These are phyloP conservation scores for Colinus virginianus DNA, from an alignment of 2,113 vertebrate genomes.

Conservation along the genomic window DNA sequence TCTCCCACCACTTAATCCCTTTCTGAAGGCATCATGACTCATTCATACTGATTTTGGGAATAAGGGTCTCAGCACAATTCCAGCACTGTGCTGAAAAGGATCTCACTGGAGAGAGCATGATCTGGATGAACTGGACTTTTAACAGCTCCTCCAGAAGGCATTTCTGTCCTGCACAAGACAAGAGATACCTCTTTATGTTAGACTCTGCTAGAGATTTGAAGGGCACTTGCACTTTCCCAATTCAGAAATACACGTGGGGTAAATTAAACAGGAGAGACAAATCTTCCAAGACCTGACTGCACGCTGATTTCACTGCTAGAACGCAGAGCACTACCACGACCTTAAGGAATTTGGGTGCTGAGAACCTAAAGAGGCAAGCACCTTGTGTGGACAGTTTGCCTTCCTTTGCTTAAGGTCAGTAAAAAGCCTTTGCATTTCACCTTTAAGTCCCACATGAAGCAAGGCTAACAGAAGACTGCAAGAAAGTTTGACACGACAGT, in stretches of 20 bases:
- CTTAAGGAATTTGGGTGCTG: neutral
- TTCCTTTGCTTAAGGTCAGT: neutral
- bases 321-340: neutral
- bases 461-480: neutral
- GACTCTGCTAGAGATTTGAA: neutral
- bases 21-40: neutral
- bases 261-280: neutral
- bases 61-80: neutral
- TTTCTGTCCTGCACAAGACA: neutral
- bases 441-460: neutral
- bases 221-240: neutral
- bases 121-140: neutral
- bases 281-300: neutral
- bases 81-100: neutral
- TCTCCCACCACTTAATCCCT: neutral
- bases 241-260: neutral
- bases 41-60: neutral
- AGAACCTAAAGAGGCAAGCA: neutral
- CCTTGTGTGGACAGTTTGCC: neutral
- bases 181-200: neutral
- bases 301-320: neutral
- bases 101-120: neutral
- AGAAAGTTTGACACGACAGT: neutral
- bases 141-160: neutral
- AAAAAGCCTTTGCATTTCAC: neutral